Evolutionary conservation across 2,888 invertebrate genomes (phyloP), one percentile per base, ranked within the genome.

Genomic region (Gryllus longicercus): DNA sequence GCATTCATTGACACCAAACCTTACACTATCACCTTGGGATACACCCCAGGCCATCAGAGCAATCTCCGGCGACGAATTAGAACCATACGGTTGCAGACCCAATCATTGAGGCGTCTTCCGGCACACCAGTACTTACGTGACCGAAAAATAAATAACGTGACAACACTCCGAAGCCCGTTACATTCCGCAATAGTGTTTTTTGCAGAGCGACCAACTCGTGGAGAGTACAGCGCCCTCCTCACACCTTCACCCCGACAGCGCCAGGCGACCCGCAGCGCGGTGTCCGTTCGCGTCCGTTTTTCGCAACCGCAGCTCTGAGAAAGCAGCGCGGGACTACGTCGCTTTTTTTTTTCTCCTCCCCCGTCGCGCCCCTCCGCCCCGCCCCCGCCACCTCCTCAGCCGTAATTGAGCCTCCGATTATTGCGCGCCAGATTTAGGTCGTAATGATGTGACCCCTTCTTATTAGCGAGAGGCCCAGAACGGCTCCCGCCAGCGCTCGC

Each of bases 401-500:
- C 16, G 63, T 63, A 63, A 63, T 63, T 63, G 63, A 63, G n/a
- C 63, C 63, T 63, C 63, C n/a, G 63, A 63, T 63, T 63, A 63
- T 63, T 63, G 63, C 12, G 63, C 10, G 16, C n/a, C 63, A 18
- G 63, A 63, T 63, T 63, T n/a, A n/a, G 63, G 63, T 63, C 63
- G 63, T 63, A 18, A 63, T 63, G 63, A 63, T 63, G 63, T 63
- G 63, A 63, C 63, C 63, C 63, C 63, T 63, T 63, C 63, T 63
- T 63, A 63, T 63, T 63, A 63, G 63, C n/a, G 16, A n/a, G 63
- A 14, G 63, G 63, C 16, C 63, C 63, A 14, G n/a, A 14, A n/a
- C 63, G 63, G 63, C 14, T 14, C 63, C 16, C 16, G 16, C 16
- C 63, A n/a, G 63, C 63, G 63, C 63, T 63, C 63, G 63, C 63